These are phyloP conservation scores for Drosophila austrosaltans DNA, from an alignment of 2,888 invertebrate genomes.

Conservation along the genomic window DNA sequence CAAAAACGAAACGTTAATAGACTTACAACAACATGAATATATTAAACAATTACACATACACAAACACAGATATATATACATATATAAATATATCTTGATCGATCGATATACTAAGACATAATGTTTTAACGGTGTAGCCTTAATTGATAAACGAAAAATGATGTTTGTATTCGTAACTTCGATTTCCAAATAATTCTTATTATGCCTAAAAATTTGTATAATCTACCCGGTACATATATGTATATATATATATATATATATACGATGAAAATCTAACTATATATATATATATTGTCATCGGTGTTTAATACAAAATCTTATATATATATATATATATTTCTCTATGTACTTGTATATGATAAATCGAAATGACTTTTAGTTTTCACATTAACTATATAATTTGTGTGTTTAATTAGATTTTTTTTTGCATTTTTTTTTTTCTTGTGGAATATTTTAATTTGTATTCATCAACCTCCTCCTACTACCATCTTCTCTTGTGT, in stretches of 20 bases:
- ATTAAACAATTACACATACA: constrained; percentile 36
- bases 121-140: constrained; percentile 74
- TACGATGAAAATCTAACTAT: constrained; percentile 36
- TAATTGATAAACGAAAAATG: constrained; percentile 41
- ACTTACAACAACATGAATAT: constrained; percentile 53
- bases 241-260: constrained; percentile 32
- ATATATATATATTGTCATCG: constrained; percentile 28
- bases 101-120: constrained; percentile 29
- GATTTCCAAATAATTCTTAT: constrained; percentile 59
- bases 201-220: constrained; percentile 6
- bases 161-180: constrained; percentile 51
- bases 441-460: constrained; percentile 27
- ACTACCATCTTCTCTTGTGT: constrained; percentile 36
- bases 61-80: background rate
- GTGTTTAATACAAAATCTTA: constrained; percentile 40
- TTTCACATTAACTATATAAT: constrained; percentile 45
- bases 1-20: constrained; percentile 78
- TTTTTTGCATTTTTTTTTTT: constrained; percentile 18
- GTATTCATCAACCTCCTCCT: constrained; percentile 25
- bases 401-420: background rate
- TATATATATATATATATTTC: constrained; percentile 25
- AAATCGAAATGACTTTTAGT: constrained; percentile 30
- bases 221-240: constrained; percentile 23
- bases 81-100: constrained; percentile 41
- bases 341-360: constrained; percentile 47